These are phyloP conservation scores for Phaedon cochleariae DNA, from an alignment of 2,888 invertebrate genomes.

Conservation along the genomic window DNA sequence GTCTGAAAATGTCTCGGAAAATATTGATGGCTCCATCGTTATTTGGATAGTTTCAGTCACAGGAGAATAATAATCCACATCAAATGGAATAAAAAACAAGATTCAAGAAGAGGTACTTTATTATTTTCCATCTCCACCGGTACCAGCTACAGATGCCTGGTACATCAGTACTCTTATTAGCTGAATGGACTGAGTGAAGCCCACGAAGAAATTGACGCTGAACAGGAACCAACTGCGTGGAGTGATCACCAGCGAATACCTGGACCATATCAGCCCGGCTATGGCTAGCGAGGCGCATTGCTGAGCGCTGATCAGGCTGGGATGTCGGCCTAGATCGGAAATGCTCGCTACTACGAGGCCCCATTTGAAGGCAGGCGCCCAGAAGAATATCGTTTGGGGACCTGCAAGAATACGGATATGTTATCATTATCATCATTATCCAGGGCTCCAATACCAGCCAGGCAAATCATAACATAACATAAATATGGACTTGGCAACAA, in stretches of 20 bases:
- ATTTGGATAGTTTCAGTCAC: too few species aligned
- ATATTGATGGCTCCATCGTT: too few species aligned
- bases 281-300: constrained; percentile 83
- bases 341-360: constrained; percentile 66
- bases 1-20: too few species aligned
- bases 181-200: constrained; percentile 64
- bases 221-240: constrained; percentile 94
- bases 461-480: too few species aligned
- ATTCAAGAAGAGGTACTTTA: background rate
- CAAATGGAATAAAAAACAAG: background rate
- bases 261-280: constrained; percentile 91
- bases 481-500: too few species aligned
- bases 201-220: constrained; percentile 93
- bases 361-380: constrained; percentile 97
- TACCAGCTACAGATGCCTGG: background rate
- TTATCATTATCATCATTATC: too few species aligned
- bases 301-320: constrained; percentile 80
- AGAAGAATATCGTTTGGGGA: constrained; percentile 96
- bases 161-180: constrained; percentile 7
- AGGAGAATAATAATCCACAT: too few species aligned
- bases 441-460: too few species aligned
- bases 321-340: constrained; percentile 82
- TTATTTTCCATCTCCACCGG: background rate
- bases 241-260: constrained; percentile 90
- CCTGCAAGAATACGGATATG: constrained; percentile 65